These are phyloP conservation scores for Willowsia nigromaculata DNA, from an alignment of 2,888 invertebrate genomes.

Conservation along the genomic window DNA sequence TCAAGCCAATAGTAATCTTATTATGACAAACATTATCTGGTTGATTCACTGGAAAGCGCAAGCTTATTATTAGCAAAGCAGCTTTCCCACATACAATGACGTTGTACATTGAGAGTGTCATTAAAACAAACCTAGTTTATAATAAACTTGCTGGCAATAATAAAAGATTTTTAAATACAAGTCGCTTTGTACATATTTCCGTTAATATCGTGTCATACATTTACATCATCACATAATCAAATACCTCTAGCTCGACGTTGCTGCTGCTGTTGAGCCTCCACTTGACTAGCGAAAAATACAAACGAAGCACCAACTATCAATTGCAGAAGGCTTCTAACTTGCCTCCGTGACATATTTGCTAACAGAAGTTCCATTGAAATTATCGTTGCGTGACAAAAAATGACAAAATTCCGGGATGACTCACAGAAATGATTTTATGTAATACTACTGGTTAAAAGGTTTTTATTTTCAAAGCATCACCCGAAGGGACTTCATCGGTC, in stretches of 20 bases:
- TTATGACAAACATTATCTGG: no score
- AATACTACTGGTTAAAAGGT: background rate
- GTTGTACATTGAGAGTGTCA: no score
- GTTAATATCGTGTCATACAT: background rate
- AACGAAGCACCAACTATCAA: background rate
- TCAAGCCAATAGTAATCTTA: no score
- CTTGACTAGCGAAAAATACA: background rate
- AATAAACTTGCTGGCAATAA: no score
- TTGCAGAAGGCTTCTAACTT: background rate
- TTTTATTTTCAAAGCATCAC: background rate
- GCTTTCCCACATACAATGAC: no score
- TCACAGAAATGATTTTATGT: background rate
- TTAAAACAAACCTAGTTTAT: no score
- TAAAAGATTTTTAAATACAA: no score
- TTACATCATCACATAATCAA: no score
- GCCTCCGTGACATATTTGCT: background rate
- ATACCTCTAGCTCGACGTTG: slow-evolving; percentile 21
- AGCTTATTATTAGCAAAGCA: no score
- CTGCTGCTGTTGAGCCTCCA: slow-evolving; percentile 33
- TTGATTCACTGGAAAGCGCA: no score
- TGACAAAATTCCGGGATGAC: background rate
- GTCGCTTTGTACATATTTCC: no score
- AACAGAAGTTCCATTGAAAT: background rate
- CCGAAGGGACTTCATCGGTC: background rate
- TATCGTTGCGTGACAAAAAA: background rate